These are phyloP conservation scores for Nannoperca obscura DNA, from an alignment of 2,797 vertebrate genomes.

Conservation along the genomic window DNA sequence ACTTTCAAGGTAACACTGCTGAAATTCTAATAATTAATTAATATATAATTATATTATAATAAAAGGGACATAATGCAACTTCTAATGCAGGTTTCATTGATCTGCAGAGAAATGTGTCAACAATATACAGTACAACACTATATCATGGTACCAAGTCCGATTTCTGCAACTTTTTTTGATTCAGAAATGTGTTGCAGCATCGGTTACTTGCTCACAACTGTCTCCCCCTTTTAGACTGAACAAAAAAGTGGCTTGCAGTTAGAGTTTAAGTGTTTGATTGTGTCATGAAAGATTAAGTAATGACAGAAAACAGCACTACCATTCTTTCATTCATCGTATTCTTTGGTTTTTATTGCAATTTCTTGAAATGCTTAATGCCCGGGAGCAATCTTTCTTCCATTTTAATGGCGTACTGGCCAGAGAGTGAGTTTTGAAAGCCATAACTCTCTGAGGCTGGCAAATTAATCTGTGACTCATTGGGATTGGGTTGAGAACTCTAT, in stretches of 20 bases:
- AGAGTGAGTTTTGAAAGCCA: slow-evolving; percentile 26
- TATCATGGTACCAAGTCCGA: neutral
- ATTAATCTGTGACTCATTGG: slow-evolving; percentile 50
- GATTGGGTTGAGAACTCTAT: slow-evolving; percentile 34
- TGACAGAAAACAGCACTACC: neutral
- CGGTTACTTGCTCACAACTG: neutral
- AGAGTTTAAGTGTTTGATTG: neutral
- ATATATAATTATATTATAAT: no score
- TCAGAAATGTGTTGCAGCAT: slow-evolving; percentile 23
- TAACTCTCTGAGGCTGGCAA: slow-evolving; percentile 3
- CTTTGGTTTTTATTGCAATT: neutral
- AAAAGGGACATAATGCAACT: slow-evolving; percentile 10
- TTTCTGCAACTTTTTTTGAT: slow-evolving; percentile 29
- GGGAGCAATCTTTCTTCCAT: neutral
- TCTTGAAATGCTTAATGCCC: neutral
- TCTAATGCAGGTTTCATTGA: neutral
- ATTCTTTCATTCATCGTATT: neutral
- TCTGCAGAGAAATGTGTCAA: slow-evolving; percentile 6
- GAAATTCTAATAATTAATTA: slow-evolving; percentile 6
- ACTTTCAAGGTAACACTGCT: neutral
- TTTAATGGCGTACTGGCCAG: slow-evolving; percentile 17
- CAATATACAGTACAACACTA: neutral
- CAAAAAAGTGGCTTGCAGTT: neutral
- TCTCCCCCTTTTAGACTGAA: neutral
- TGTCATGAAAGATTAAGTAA: slow-evolving; percentile 19